These are phyloP conservation scores for Chlorocebus sabaeus DNA, from an alignment of 2,113 vertebrate genomes.

Conservation along the genomic window DNA sequence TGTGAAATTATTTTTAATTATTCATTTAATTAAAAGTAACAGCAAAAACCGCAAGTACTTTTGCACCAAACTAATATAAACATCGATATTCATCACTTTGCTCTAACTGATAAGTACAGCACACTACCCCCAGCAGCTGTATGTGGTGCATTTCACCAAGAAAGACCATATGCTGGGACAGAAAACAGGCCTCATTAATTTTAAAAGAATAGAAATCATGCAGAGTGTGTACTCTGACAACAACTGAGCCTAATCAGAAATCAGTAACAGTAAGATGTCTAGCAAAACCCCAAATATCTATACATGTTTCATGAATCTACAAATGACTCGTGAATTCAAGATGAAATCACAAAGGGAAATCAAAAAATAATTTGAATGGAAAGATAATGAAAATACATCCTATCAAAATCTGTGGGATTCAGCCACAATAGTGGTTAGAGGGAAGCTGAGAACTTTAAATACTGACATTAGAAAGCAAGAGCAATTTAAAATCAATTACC, in stretches of 20 bases:
- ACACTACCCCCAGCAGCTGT: neutral
- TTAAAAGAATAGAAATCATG: neutral
- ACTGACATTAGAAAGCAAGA: neutral
- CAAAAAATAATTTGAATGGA: neutral
- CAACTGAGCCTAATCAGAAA: neutral
- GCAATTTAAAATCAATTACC: neutral
- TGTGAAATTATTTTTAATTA: too few species aligned
- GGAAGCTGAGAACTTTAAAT: neutral
- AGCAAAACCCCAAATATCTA: slow-evolving; percentile 6
- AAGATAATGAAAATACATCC: neutral
- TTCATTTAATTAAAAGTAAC: too few species aligned
- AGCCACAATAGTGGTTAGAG: neutral
- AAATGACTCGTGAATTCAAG: neutral
- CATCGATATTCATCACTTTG: neutral
- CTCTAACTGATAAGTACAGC: neutral
- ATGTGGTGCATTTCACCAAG: neutral
- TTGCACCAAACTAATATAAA: too few species aligned
- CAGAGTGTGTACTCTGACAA: neutral
- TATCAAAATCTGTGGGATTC: neutral
- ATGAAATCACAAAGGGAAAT: neutral
- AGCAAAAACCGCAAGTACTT: too few species aligned
- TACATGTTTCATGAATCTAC: neutral
- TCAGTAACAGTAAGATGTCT: neutral
- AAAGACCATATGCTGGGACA: neutral
- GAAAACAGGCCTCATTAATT: neutral